Evolutionary conservation across 2,113 vertebrate species (phyloP).

Genomic region (Dipodomys spectabilis): DNA sequence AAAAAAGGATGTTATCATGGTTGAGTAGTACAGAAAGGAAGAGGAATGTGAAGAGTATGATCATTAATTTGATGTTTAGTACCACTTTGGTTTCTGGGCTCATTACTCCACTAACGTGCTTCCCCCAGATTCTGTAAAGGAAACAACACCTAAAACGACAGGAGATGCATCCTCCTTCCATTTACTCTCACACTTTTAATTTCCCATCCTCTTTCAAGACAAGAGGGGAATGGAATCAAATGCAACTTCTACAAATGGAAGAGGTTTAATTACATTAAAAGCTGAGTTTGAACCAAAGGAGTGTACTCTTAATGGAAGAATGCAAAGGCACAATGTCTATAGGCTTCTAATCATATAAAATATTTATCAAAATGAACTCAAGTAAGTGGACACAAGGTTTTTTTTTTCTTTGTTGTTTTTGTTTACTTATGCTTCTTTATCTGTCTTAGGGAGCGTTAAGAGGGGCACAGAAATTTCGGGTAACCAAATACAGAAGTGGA

Average conservation of each 20-base stretch:
- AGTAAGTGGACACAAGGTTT: no score
- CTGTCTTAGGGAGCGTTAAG: no score
- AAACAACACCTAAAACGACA: not conserved
- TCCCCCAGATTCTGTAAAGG: not conserved
- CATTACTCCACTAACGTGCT: not conserved
- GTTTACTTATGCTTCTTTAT: no score
- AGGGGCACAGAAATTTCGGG: no score
- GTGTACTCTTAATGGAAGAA: no score
- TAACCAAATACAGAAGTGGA: no score
- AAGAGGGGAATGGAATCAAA: not conserved
- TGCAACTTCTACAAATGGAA: slow-evolving; percentile 11
- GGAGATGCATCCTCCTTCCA: not conserved
- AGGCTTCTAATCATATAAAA: no score
- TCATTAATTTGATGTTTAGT: not conserved
- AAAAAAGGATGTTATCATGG: not conserved
- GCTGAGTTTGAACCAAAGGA: not conserved
- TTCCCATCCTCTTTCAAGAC: not conserved
- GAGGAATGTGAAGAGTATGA: not conserved
- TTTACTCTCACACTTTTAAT: not conserved
- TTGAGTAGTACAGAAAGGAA: not conserved
- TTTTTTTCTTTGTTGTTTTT: no score
- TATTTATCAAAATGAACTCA: no score
- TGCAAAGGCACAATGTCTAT: no score
- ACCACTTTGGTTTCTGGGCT: not conserved
- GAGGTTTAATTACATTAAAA: not conserved